Percentiles rank a stretch among this genome's conserved stretches.
Conservation (phyloP, 2,113 vertebrate genomes). For the Scopus umbretta region DNA sequence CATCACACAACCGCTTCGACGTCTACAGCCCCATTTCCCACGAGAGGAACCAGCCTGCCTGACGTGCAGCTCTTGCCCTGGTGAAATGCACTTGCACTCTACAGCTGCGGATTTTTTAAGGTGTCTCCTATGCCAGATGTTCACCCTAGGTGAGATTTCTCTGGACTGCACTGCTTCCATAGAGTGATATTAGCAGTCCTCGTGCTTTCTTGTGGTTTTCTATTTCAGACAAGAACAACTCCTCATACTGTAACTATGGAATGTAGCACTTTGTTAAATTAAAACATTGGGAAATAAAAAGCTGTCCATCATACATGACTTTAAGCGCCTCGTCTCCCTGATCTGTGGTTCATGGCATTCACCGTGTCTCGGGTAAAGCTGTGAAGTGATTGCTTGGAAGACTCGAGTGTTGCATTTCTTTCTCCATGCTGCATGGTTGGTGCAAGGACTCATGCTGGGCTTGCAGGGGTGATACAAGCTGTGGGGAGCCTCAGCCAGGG, state of each 20-base stretch:
- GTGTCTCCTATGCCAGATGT: not conserved
- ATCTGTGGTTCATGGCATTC: not conserved
- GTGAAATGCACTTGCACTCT: not conserved
- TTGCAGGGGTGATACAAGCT: not conserved
- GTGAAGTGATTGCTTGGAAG: not conserved
- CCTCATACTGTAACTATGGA: constrained; percentile 33
- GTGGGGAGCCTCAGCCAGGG: not conserved
- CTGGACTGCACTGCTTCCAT: not conserved
- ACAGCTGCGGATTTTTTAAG: not conserved
- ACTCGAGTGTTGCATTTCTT: not conserved
- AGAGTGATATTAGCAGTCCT: not conserved
- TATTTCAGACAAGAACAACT: not conserved
- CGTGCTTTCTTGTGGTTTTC: constrained; percentile 10
- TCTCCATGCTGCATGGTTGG: not conserved
- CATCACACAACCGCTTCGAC: not conserved
- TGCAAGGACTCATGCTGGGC: not conserved
- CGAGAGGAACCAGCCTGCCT: not conserved
- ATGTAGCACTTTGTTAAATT: constrained; percentile 48
- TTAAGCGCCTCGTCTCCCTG: not conserved
- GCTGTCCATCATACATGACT: not conserved
- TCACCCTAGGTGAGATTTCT: not conserved
- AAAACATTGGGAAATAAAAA: constrained; percentile 55
- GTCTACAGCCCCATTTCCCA: not conserved
- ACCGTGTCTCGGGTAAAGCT: not conserved
- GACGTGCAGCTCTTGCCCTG: not conserved